Base-by-base conservation (phyloP, 2,113 vertebrate species). In the Indicator maculatus region DNA sequence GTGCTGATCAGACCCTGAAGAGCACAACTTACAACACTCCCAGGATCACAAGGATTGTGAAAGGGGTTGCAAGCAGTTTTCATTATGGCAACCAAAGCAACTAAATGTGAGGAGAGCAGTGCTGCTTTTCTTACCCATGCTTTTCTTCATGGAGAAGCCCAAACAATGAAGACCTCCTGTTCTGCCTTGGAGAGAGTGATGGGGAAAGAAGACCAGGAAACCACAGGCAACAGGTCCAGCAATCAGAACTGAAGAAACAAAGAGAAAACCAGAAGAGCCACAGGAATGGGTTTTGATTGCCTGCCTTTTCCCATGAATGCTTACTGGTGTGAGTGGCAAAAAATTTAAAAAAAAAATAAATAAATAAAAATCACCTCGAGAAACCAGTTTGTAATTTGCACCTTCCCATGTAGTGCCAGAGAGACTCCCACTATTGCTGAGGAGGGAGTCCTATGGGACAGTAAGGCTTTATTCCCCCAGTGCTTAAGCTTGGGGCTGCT, bases 271-370 rank as follows among this genome's bases (percentile, higher is more conserved):
- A 20, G 12, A 74, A 73, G 7, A 63, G 5, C 14, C 28, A 36
- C 0, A 0, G 7, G 30, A 79, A 61, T 36, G 17, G 0, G 2
- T 60, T 84, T 73, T 63, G 3, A 6, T 12, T 39, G 14, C 52
- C 14, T 73, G 21, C 5, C 11, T 3, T 74, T 64, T 69, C 20
- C 6, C 47, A n/a, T 44, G 39, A 73, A 56, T 13, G 12, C 6
- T 58, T 23, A 39, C 18, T 41, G 8, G 2, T 63, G 33, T 13
- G 52, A 83, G 17, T 26, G 9, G 15, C 7, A 61, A 45, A 45
- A 45, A 45, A 45, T 18, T 18, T 19, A 17, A 17, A 45, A 45
- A 45, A 17, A 45, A 45, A 45, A 12, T 8, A 39, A 67, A 56
- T 7, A 53, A 73, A 73, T 26, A 36, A 15, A 18, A 63, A 63